Percentiles rank a stretch among this genome's conserved stretches.
These are phyloP conservation scores for Chrysaora quinquecirrha DNA, from an alignment of 30 jellyfish, hydroid and myxozoan species.

Conservation along the genomic window DNA sequence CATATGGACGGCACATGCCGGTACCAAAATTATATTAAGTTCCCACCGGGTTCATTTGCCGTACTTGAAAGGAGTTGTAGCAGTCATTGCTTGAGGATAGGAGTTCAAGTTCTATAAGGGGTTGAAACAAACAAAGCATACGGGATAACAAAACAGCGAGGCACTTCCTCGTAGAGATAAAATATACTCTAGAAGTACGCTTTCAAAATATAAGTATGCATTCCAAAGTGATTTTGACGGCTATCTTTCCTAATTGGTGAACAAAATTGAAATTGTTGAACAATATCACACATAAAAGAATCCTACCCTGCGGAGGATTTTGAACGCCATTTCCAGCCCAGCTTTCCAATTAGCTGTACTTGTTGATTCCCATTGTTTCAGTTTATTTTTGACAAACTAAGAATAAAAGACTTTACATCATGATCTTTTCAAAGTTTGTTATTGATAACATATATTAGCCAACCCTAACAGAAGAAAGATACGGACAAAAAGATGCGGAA, in stretches of 20 bases:
- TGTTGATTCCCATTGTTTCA: slow-evolving; percentile 63
- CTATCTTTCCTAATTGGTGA: background rate
- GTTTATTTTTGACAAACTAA: slow-evolving; percentile 60
- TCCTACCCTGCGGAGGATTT: slow-evolving; percentile 58
- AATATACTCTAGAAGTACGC: too few relatives aligned
- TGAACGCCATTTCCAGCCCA: slow-evolving; percentile 75
- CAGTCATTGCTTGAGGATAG: too few relatives aligned
- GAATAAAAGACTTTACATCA: background rate
- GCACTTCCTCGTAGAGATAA: too few relatives aligned
- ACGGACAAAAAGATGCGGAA: background rate
- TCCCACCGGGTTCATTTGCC: too few relatives aligned
- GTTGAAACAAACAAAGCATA: too few relatives aligned
- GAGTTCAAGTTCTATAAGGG: too few relatives aligned
- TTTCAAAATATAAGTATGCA: too few relatives aligned
- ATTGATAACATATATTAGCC: background rate
- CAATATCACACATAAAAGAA: background rate
- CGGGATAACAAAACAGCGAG: too few relatives aligned
- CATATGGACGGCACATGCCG: too few relatives aligned
- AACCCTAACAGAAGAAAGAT: background rate
- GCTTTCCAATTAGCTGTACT: slow-evolving; percentile 84
- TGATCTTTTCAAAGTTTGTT: background rate
- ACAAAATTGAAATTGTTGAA: background rate
- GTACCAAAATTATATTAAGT: too few relatives aligned
- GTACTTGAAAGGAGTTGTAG: too few relatives aligned
- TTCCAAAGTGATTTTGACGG: too few relatives aligned